Base-by-base conservation (phyloP, 2,888 invertebrate genomes). In the Tricholauxania praeusta region DNA sequence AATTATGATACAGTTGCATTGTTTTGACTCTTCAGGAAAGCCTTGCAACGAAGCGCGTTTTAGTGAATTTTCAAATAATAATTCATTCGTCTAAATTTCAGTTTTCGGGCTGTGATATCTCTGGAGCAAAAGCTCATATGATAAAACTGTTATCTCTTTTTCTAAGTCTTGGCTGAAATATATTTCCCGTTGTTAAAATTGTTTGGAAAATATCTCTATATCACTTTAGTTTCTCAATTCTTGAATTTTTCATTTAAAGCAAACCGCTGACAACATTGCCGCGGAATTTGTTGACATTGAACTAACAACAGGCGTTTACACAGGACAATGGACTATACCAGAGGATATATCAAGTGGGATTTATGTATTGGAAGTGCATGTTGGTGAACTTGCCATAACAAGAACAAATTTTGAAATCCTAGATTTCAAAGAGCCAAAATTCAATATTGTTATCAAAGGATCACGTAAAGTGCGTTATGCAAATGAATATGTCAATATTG, bases 381-480 rank as follows among this genome's bases (percentile, higher is more conserved):
- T 69, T 6, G 69, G 49, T 4, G 69, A 60, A 14, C 7, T 3
- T 22, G 15, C 39, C 5, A 28, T 59, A 7, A 19, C 49, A 12
- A 49, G 28, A 47, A 69, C 59, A 22, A 59, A 51, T 22, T 69
- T 69, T 12, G 69, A 69, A 49, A 52, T 69, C 17, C 15, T 69
- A 7, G 51, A 69, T 15, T 62, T 59, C 12, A 49, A 51, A 28
- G 19, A 59, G 32, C 69, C 69, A n/a, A 59, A 60, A 15, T 69
- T 69, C n/a, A 32, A 60, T 17, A 51, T 69, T 28, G 17, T 51
- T 3, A 1, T 69, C 8, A 49, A 49, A 5, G 47, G 49, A 15
- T 8, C 69, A 5, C 49, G 19, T 12, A 52, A 28, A 39, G 60
- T 69, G 10, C 51, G 12, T 14, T 69, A 69, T 51, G 69, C 51